These are phyloP conservation scores for Phoeniculus purpureus DNA, from an alignment of 2,797 vertebrate genomes.

Conservation along the genomic window DNA sequence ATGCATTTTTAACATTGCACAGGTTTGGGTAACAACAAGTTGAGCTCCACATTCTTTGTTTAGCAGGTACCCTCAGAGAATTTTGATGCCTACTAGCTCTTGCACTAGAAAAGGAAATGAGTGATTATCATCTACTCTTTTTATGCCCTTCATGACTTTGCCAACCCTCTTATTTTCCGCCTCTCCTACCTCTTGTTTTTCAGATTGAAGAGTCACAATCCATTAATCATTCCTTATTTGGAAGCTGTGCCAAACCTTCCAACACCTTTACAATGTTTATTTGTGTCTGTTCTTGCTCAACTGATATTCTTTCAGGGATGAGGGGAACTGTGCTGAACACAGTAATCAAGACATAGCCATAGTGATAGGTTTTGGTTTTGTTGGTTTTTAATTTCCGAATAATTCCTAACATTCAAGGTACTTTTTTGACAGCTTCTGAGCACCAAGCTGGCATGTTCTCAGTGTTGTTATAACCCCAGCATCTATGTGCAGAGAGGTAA, in stretches of 20 bases:
- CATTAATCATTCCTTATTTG: background rate
- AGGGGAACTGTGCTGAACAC: background rate
- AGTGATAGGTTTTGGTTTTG: background rate
- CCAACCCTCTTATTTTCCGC: background rate
- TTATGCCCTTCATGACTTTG: background rate
- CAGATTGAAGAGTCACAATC: accelerated
- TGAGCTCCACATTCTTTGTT: accelerated
- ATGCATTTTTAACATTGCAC: background rate
- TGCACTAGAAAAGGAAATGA: background rate
- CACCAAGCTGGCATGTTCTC: background rate
- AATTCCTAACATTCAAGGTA: background rate
- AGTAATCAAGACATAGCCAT: background rate
- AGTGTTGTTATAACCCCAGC: background rate
- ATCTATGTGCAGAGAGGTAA: background rate
- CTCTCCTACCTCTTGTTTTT: background rate
- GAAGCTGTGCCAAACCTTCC: background rate
- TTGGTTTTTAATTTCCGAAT: background rate
- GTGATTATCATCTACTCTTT: background rate
- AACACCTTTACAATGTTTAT: background rate
- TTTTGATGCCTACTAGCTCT: background rate
- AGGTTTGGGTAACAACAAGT: background rate
- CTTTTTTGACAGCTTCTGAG: background rate
- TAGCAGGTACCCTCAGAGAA: background rate
- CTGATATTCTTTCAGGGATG: background rate
- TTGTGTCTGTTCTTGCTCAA: background rate